These are phyloP conservation scores for Axinella damicornis DNA, from an alignment of 37 sponge, comb jelly and placozoan genomes.

Conservation along the genomic window DNA sequence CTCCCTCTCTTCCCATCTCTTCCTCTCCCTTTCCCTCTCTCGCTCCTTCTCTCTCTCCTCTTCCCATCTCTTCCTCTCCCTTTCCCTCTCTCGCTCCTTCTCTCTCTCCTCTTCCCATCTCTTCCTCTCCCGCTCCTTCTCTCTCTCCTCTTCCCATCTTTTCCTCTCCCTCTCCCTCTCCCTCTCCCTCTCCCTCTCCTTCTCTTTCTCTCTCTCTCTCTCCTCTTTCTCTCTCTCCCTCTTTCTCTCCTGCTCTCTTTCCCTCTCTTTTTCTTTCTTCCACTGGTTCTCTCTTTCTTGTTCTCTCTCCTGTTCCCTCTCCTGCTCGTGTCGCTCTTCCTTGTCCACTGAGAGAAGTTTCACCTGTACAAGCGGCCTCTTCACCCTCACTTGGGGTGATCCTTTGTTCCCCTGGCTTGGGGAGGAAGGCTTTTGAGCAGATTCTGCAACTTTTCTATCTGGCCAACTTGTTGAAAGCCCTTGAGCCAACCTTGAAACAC, in stretches of 20 bases:
- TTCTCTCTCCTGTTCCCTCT: background rate
- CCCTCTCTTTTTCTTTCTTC: background rate
- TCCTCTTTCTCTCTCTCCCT: background rate
- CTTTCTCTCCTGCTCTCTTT: background rate
- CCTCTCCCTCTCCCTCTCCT: background rate
- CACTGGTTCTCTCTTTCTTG: too few species aligned
- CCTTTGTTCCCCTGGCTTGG: too few species aligned
- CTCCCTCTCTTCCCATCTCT: background rate
- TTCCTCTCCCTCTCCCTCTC: background rate
- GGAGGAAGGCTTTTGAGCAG: too few species aligned
- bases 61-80: background rate
- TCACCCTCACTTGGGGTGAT: too few species aligned
- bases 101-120: background rate
- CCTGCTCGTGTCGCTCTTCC: too few species aligned
- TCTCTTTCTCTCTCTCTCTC: too few species aligned
- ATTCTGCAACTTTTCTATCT: too few species aligned
- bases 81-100: background rate
- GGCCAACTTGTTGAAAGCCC: too few species aligned
- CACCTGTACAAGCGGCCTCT: too few species aligned
- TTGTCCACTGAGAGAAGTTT: too few species aligned
- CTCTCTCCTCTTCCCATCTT: background rate
- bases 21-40: background rate
- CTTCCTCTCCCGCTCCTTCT: background rate
- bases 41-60: background rate
- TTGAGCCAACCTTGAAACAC: too few species aligned